phyloP scores from a whole-genome alignment of 2,797 vertebrate species.

The Steatocranus sp. region DNA sequence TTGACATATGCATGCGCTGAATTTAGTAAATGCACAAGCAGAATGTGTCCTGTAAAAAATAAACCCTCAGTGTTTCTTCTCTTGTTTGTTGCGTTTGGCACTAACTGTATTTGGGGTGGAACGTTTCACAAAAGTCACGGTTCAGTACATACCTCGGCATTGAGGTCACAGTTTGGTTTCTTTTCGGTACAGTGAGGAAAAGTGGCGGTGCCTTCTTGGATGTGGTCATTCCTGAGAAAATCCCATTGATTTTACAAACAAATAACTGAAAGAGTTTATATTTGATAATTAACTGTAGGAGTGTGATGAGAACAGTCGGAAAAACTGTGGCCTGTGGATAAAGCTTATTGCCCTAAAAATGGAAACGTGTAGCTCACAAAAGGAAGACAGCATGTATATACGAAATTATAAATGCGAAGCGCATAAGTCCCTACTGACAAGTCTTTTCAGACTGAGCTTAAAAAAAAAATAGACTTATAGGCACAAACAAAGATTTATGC shows the following conservation, averaged over 20 bases:
- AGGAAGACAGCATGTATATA: constrained; percentile 55
- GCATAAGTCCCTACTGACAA: constrained; percentile 1
- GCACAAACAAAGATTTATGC: not conserved
- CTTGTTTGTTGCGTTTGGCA: constrained; percentile 57
- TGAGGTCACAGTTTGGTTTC: constrained; percentile 67
- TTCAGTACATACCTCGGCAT: constrained; percentile 50
- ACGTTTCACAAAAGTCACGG: constrained; percentile 54
- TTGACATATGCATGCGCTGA: constrained; percentile 39
- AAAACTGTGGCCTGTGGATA: constrained; percentile 19
- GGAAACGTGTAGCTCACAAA: constrained; percentile 13
- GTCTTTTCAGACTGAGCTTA: not conserved
- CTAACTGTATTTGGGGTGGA: constrained; percentile 56
- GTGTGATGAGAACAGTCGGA: constrained; percentile 38
- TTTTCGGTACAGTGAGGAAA: constrained; percentile 60
- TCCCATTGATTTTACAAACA: constrained; percentile 49
- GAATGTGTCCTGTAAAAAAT: constrained; percentile 23
- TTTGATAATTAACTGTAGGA: constrained; percentile 18
- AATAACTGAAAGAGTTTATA: constrained; percentile 25
- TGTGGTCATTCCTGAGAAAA: constrained; percentile 71
- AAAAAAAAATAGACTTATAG: not conserved
- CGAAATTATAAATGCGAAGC: constrained; percentile 6
- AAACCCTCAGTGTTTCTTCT: constrained; percentile 6
- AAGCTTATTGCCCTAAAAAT: constrained; percentile 67
- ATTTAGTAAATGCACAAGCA: constrained; percentile 41
- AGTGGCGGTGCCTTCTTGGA: constrained; percentile 54